Percentiles rank a stretch among this genome's conserved stretches.
Conservation (phyloP, 2,888 invertebrate species). For the Zootermopsis nevadensis region DNA sequence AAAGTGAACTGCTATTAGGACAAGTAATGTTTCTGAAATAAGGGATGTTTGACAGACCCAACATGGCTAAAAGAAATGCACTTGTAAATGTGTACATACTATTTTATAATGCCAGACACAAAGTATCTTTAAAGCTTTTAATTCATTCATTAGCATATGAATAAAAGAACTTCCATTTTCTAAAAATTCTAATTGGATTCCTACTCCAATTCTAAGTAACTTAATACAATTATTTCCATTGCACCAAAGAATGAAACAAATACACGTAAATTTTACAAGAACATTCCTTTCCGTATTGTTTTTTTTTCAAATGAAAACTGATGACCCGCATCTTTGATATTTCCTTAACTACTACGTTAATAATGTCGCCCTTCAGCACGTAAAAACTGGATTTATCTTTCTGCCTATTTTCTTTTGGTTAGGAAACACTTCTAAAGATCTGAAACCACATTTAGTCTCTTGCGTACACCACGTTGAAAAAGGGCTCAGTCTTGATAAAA, state of each 20-base stretch:
- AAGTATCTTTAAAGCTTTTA: not conserved
- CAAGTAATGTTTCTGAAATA: not conserved
- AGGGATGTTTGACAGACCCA: slow-evolving; percentile 12
- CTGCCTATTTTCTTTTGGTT: not conserved
- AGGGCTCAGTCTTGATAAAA: slow-evolving; percentile 15
- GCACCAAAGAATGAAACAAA: not conserved
- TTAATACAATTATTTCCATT: not conserved
- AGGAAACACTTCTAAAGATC: not conserved
- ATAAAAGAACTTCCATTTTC: not conserved
- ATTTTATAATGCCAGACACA: not conserved
- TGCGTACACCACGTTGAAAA: too few relatives aligned
- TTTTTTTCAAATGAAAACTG: slow-evolving; percentile 8
- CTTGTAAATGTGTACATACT: slow-evolving; percentile 8
- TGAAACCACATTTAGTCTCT: too few relatives aligned
- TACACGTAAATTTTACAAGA: slow-evolving; percentile 15
- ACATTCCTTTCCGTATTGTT: not conserved
- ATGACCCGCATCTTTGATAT: slow-evolving; percentile 33
- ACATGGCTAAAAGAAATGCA: slow-evolving; percentile 21
- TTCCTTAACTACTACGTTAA: slow-evolving; percentile 16
- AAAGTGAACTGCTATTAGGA: not conserved
- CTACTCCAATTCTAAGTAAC: not conserved
- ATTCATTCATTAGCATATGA: not conserved
- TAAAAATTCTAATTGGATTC: not conserved
- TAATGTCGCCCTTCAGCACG: not conserved
- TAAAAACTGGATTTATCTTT: not conserved